A percentile compares a stretch with the other conserved stretches of the same genome.
Conservation (phyloP, 2,113 vertebrate genomes). For the Phaethornis superciliosus region DNA sequence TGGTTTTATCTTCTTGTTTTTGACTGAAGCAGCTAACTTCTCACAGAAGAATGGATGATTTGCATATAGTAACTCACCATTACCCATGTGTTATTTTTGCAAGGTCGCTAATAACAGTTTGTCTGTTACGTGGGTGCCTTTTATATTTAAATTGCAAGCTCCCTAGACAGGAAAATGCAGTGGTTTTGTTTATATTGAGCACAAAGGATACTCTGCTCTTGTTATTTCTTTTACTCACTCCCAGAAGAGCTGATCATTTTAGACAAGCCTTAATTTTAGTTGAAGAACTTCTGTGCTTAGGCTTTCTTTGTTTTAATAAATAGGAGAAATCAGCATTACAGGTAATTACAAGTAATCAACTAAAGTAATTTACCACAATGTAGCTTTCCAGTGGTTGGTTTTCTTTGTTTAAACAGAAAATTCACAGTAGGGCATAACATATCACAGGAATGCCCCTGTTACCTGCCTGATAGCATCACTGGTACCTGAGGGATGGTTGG, state of each 20-base stretch:
- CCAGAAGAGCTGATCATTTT: not conserved
- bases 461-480: not conserved
- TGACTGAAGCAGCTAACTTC: not conserved
- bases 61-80: not conserved
- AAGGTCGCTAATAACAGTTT: slow-evolving; percentile 9
- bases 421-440: not conserved
- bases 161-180: not conserved
- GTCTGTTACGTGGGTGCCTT: not conserved
- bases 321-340: not conserved
- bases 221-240: not conserved
- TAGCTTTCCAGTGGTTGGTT: not conserved
- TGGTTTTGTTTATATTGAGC: not conserved
- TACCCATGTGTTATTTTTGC: not conserved
- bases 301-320: not conserved
- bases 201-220: not conserved
- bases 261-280: slow-evolving; percentile 16
- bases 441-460: not conserved
- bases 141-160: slow-evolving; percentile 10
- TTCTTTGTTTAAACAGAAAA: not conserved
- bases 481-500: fast-evolving
- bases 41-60: not conserved
- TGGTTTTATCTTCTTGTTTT: not conserved
- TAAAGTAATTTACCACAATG: not conserved
- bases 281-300: not conserved
- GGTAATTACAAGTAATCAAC: not conserved